These are phyloP conservation scores for Venustoraphidia nigricollis DNA, from an alignment of 2,888 invertebrate genomes.

Conservation along the genomic window DNA sequence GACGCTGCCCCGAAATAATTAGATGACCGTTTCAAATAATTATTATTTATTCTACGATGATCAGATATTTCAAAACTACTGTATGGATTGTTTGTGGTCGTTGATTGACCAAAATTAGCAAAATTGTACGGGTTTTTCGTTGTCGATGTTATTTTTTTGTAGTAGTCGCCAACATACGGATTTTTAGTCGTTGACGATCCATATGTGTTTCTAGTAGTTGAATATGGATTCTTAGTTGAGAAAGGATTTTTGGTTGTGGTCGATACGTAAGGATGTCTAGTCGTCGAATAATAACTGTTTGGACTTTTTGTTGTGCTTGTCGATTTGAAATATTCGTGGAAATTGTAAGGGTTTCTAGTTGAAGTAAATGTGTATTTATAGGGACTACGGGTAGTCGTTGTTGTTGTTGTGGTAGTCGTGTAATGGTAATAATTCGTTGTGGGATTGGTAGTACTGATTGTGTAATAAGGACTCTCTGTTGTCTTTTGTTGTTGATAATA, in stretches of 20 bases:
- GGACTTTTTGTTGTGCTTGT: constrained; percentile 13
- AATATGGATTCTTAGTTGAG: constrained; percentile 16
- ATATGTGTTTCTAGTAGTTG: constrained; percentile 10
- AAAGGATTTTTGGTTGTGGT: constrained; percentile 15
- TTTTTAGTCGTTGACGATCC: constrained; percentile 32
- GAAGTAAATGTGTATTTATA: constrained; percentile 10
- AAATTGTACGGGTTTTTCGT: constrained; percentile 38
- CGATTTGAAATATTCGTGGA: constrained; percentile 11
- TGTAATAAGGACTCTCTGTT: constrained; percentile 4
- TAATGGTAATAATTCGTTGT: constrained; percentile 3
- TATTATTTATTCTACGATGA: constrained; percentile 23
- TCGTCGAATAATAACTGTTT: constrained; percentile 11
- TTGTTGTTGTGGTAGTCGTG: constrained; percentile 27
- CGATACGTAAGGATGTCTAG: constrained; percentile 6
- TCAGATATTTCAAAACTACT: constrained; percentile 6
- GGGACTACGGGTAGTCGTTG: constrained; percentile 20
- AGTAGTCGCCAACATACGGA: constrained; percentile 33
- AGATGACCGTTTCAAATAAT: constrained; percentile 31
- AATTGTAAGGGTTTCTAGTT: constrained; percentile 19
- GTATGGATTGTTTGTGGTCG: constrained; percentile 18
- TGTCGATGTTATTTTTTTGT: constrained; percentile 30
- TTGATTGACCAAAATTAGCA: constrained; percentile 24
- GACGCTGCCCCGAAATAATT: constrained; percentile 29
- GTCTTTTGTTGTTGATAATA: constrained; percentile 4
- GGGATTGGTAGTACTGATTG: constrained; percentile 11